Evolutionary conservation across 2,888 invertebrate genomes (phyloP), one percentile per base, ranked within the genome.

Genomic region (Gortyna flavago): DNA sequence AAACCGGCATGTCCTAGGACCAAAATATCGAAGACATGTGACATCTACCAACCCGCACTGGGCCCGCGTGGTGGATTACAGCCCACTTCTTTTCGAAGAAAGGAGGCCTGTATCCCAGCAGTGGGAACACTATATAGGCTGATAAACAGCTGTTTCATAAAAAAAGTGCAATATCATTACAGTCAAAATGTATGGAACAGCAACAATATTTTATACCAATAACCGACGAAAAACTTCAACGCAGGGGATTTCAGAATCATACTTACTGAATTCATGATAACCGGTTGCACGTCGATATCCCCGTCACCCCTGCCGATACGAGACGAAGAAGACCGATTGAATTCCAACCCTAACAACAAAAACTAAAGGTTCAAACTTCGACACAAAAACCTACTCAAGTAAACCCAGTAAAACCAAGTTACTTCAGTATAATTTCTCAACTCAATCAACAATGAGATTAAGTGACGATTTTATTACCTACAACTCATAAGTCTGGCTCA

Each of bases 391-490:
- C 9, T 6, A 54, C 3, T 11, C n/a, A 54, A 21, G 32, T 44
- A 51, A 35, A 75, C 16, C 32, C 57, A 35, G 35, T 75, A 48
- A 61, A 76, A 38, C 32, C 21, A 35, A 76, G 41, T 64, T 18
- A 69, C 35, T 48, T 51, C 11, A 21, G n/a, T 41, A 54, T 44
- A 64, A 78, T 35, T 48, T 18, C 44, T 79, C 35, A 38, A 57
- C 76, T 77, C 35, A 80, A 66, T 77, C 35, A 80, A 66, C 54
- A 76, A 32, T 57, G 32, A 73, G 57, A 51, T 25, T 67, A 41
- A 44, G n/a, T 67, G 35, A 67, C 66, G 48, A 77, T 67, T 76
- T 75, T 57, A 71, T 80, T 75, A n/a, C n/a, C n/a, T n/a, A 66
- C 68, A 25, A 18, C 29, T 59, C 35, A n/a, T 44, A 54, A 44